Evolutionary conservation across 2,113 vertebrate species (phyloP).

Genomic region (Alaudala cheleensis): DNA sequence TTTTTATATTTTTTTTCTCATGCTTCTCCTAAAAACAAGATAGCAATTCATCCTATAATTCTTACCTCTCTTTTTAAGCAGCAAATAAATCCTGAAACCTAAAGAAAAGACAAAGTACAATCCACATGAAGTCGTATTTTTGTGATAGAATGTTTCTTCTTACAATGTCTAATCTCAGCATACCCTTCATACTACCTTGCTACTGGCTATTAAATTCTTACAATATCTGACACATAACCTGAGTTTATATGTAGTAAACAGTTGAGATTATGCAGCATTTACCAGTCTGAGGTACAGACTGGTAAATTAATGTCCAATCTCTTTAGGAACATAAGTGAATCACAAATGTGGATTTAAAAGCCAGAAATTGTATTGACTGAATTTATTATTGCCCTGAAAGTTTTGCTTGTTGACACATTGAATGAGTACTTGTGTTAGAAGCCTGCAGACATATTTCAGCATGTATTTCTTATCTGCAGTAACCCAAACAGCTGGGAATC

Average conservation of each 20-base stretch:
- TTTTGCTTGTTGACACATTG: not conserved
- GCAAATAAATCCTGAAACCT: not conserved
- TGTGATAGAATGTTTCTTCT: not conserved
- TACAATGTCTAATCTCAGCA: not conserved
- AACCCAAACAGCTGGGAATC: not conserved
- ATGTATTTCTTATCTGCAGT: not conserved
- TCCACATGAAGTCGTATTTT: not conserved
- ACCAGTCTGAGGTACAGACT: not conserved
- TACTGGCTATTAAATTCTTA: not conserved
- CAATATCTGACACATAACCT: not conserved
- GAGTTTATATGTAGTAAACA: not conserved
- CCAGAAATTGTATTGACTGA: not conserved
- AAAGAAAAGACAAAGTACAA: not conserved
- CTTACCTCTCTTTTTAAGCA: not conserved
- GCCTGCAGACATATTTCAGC: not conserved
- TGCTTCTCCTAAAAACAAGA: not conserved
- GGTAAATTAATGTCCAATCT: not conserved
- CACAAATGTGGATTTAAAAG: not conserved
- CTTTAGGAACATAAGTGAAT: not conserved
- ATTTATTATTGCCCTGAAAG: not conserved
- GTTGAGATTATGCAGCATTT: not conserved
- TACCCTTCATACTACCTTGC: not conserved
- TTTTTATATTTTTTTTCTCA: not conserved
- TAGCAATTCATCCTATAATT: not conserved
- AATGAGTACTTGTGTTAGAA: not conserved